Evolutionary conservation across 2,113 vertebrate species (phyloP).

Genomic region (Pleuronectes platessa): DNA sequence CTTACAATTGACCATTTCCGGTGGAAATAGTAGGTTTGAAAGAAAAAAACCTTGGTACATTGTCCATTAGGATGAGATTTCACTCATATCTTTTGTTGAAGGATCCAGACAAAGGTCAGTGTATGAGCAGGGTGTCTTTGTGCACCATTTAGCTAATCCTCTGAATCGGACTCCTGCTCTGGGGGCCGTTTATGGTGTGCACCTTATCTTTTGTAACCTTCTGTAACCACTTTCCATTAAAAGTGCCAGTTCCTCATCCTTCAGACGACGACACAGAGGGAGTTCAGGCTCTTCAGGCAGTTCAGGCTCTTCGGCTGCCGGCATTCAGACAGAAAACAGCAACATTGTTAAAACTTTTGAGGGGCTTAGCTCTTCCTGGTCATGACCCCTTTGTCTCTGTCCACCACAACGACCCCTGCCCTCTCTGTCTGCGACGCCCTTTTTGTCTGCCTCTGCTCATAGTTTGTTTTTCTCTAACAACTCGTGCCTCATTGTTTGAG

Average conservation of each 20-base stretch:
- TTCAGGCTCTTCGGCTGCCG: background rate
- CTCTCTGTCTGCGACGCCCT: background rate
- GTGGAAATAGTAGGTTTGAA: background rate
- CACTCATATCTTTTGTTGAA: background rate
- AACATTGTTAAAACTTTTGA: background rate
- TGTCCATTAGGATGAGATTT: constrained; percentile 5
- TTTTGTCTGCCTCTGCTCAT: background rate
- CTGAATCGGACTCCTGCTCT: background rate
- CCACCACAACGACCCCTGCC: background rate
- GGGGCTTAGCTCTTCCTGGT: constrained; percentile 3
- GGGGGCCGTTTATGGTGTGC: constrained; percentile 12
- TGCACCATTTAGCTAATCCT: background rate
- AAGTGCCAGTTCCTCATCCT: background rate
- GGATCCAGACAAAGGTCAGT: constrained; percentile 18
- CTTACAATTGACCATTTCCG: background rate
- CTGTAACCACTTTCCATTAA: background rate
- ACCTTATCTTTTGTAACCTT: constrained; percentile 31
- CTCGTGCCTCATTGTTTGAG: background rate
- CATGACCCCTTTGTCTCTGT: background rate
- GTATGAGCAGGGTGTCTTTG: background rate
- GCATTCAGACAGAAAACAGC: background rate
- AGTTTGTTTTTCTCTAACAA: background rate
- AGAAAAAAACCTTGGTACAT: background rate
- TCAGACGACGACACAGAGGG: background rate
- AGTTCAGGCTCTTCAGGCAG: constrained; percentile 7